These are phyloP conservation scores for Merluccius polli DNA, from an alignment of 2,797 vertebrate species.

Conservation along the genomic window DNA sequence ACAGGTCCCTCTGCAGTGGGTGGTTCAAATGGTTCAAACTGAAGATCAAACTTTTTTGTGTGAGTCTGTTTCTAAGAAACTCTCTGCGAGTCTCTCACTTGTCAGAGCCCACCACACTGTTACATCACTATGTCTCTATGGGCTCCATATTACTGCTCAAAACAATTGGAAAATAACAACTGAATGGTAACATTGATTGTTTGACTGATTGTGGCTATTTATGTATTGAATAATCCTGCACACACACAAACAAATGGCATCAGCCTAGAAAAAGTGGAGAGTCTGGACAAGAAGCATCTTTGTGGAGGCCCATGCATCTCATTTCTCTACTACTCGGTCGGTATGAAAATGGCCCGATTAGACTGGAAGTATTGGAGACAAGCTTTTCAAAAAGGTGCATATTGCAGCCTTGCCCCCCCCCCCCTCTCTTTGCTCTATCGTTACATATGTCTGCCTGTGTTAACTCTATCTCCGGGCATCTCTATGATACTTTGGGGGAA, in stretches of 20 bases:
- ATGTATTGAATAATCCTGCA: not conserved
- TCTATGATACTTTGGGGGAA: constrained; percentile 31
- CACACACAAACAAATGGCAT: constrained; percentile 2
- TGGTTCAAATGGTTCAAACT: not conserved
- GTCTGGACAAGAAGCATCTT: not conserved
- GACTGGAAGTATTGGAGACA: constrained; percentile 11
- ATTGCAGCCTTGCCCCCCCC: constrained; percentile 20
- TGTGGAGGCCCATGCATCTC: not conserved
- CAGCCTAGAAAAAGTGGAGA: not conserved
- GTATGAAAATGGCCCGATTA: constrained; percentile 26
- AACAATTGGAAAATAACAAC: not conserved
- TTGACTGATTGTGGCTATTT: not conserved
- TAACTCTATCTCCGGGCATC: not conserved
- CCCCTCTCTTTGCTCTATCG: constrained; percentile 17
- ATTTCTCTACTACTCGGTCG: not conserved
- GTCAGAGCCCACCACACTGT: not conserved
- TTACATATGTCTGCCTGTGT: not conserved
- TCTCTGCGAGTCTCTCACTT: not conserved
- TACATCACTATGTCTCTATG: not conserved
- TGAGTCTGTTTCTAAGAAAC: not conserved
- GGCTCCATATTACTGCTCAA: not conserved
- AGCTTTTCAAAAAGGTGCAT: constrained; percentile 11
- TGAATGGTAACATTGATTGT: not conserved
- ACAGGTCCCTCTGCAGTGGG: no score
- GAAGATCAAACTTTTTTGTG: not conserved